Conservation (phyloP, 2,888 invertebrate species). For the Trachelus tabidus region DNA sequence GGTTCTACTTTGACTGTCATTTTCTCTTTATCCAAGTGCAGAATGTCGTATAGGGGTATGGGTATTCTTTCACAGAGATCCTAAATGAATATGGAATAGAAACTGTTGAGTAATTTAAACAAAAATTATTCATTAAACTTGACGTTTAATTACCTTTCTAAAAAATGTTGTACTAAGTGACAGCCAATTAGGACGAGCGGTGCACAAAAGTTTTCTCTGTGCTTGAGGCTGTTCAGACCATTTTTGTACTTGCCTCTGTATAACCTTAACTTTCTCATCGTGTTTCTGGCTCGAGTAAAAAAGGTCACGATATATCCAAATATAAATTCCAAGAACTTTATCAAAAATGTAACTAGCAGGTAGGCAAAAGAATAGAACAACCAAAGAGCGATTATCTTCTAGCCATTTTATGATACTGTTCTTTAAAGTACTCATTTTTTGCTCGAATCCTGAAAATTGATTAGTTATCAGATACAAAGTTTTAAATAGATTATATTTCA, state of each 20-base stretch:
- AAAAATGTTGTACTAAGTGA: constrained; percentile 77
- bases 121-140: neutral
- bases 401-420: constrained; percentile 67
- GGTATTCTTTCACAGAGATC: constrained; percentile 72
- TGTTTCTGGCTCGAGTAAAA: constrained; percentile 65
- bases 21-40: constrained; percentile 70
- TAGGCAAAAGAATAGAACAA: constrained; percentile 74
- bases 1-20: constrained; percentile 75
- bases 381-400: constrained; percentile 73
- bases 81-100: neutral
- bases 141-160: constrained; percentile 64
- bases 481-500: neutral
- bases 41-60: constrained; percentile 73
- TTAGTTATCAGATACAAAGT: neutral
- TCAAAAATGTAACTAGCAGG: constrained; percentile 76
- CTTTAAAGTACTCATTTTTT: constrained; percentile 44
- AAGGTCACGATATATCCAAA: constrained; percentile 60
- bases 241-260: constrained; percentile 69
- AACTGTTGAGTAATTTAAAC: neutral
- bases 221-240: constrained; percentile 68
- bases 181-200: constrained; percentile 77
- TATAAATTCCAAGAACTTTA: constrained; percentile 63
- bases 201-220: constrained; percentile 72
- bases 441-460: neutral
- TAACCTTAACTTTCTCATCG: constrained; percentile 65